These are phyloP conservation scores for Todiramphus chloris DNA, from an alignment of 2,113 vertebrate species.

Conservation along the genomic window DNA sequence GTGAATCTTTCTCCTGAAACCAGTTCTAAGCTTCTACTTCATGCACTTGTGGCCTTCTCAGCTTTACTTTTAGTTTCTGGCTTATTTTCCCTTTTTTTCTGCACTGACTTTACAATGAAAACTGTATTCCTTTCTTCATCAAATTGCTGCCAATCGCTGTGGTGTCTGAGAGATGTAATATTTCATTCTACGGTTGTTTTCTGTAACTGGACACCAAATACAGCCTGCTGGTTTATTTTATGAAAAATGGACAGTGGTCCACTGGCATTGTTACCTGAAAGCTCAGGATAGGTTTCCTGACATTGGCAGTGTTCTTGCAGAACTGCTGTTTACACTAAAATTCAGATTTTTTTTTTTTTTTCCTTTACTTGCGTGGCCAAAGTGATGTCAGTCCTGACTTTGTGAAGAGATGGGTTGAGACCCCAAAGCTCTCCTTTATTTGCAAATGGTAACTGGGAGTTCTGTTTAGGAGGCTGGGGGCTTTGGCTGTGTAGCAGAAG, in stretches of 20 bases:
- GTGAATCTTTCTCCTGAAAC: not conserved
- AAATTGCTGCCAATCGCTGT: not conserved
- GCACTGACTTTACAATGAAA: not conserved
- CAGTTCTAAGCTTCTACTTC: not conserved
- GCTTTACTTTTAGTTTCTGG: not conserved
- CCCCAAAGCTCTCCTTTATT: not conserved
- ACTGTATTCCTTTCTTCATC: not conserved
- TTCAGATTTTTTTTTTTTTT: not conserved
- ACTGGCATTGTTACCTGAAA: not conserved
- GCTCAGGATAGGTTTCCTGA: not conserved
- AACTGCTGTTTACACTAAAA: not conserved
- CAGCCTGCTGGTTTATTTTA: not conserved
- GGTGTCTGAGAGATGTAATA: not conserved
- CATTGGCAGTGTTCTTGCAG: not conserved
- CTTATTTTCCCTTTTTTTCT: not conserved
- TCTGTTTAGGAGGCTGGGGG: not conserved
- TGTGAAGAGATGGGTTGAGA: not conserved
- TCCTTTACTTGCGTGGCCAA: rapidly evolving
- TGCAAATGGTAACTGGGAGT: not conserved
- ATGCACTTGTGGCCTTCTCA: not conserved
- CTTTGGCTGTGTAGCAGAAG: not conserved
- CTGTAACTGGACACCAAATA: not conserved
- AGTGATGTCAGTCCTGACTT: not conserved
- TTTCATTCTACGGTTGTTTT: not conserved
- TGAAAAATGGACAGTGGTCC: not conserved